phyloP scores from a whole-genome alignment of 2,888 invertebrate species.

The Pammene aurita region DNA sequence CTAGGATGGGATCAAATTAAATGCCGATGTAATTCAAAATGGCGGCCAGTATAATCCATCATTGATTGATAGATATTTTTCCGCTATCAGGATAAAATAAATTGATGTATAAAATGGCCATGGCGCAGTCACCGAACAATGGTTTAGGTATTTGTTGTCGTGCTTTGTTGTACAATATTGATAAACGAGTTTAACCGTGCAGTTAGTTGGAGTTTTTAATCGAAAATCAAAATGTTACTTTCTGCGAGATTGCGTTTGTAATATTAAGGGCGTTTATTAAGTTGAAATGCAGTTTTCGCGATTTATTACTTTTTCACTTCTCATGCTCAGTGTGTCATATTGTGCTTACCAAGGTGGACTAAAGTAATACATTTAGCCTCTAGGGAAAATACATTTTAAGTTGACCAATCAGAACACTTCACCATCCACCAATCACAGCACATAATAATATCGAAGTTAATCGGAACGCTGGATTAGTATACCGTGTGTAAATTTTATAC shows the following conservation, averaged over 20 bases:
- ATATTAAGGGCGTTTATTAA: not conserved
- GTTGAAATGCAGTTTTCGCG: too few relatives aligned
- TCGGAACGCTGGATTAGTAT: too few relatives aligned
- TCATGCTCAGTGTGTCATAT: too few relatives aligned
- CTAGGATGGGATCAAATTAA: constrained; percentile 20
- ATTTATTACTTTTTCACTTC: too few relatives aligned
- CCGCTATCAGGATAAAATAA: constrained; percentile 38
- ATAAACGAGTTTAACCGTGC: constrained; percentile 37
- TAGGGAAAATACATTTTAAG: too few relatives aligned
- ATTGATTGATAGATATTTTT: constrained; percentile 43
- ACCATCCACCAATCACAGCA: too few relatives aligned
- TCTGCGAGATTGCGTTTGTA: not conserved
- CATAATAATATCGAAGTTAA: too few relatives aligned
- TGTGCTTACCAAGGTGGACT: too few relatives aligned
- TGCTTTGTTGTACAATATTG: constrained; percentile 39
- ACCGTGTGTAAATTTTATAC: too few relatives aligned
- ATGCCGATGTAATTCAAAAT: constrained; percentile 27
- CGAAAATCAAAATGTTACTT: constrained; percentile 16
- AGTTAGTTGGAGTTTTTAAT: constrained; percentile 6
- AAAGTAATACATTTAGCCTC: too few relatives aligned
- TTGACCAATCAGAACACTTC: too few relatives aligned
- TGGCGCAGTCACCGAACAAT: constrained; percentile 37
- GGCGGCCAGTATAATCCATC: constrained; percentile 30
- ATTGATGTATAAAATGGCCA: constrained; percentile 39
- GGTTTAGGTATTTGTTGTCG: constrained; percentile 29